Percentiles rank a stretch among this genome's conserved stretches.
phyloP scores from a whole-genome alignment of 2,888 invertebrate species.

The Zonitis immaculata region DNA sequence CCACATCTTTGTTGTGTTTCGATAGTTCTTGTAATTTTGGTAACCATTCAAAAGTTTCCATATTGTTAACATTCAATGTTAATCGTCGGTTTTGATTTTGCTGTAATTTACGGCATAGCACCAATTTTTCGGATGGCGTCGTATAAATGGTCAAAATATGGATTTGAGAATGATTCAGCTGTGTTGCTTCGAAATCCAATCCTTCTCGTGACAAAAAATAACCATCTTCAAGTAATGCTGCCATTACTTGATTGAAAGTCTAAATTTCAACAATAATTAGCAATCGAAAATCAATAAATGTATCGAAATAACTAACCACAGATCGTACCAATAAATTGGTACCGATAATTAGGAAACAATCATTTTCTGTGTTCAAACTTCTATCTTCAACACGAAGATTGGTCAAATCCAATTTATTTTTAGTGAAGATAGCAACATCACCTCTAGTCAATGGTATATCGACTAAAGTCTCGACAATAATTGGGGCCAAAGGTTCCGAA shows the following conservation, averaged over 20 bases:
- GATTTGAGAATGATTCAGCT: slow-evolving; percentile 42
- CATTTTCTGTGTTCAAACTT: slow-evolving; percentile 47
- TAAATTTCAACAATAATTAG: too few relatives aligned
- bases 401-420: slow-evolving; percentile 50
- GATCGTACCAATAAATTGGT: slow-evolving; percentile 50
- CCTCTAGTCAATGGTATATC: slow-evolving; percentile 68
- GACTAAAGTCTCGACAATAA: slow-evolving; percentile 57
- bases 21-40: slow-evolving; percentile 45
- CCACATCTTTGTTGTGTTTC: slow-evolving; percentile 41
- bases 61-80: background rate
- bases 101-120: slow-evolving; percentile 51
- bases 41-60: slow-evolving; percentile 52
- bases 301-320: too few relatives aligned
- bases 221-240: background rate
- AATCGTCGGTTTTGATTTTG: background rate
- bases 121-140: slow-evolving; percentile 52
- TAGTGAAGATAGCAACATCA: slow-evolving; percentile 57
- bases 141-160: slow-evolving; percentile 52
- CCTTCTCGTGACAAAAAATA: slow-evolving; percentile 51
- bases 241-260: background rate
- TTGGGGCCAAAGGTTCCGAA: slow-evolving; percentile 52
- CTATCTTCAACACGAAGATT: slow-evolving; percentile 58
- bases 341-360: slow-evolving; percentile 29
- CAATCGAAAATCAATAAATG: too few relatives aligned
- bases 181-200: slow-evolving; percentile 47